Base-by-base conservation (phyloP, 2,888 invertebrate genomes). In the Chrysolina americana region DNA sequence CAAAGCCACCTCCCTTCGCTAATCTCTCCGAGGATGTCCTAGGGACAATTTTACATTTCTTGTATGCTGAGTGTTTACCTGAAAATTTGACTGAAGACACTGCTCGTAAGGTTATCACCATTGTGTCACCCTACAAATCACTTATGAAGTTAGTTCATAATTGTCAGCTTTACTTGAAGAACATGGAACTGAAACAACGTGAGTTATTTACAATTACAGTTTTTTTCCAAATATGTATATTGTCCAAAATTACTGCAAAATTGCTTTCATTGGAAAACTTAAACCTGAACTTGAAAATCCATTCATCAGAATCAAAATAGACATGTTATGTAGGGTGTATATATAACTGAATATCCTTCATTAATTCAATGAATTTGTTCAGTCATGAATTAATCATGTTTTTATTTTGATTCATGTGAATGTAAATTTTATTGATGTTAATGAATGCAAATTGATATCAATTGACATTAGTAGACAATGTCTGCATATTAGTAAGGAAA, bases 41-140 rank as follows among this genome's bases (percentile, higher is more conserved):
- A 53, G 89, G 89, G 65, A 90, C 91, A 10, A 89, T 92, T 28
- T 85, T 93, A 23, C 91, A 93, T 85, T 93, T 90, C 87, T 86
- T 93, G 41, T 93, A 93, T 82, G 89, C 92, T 0, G 92, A 93
- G 84, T 91, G 92, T 80, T 86, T 93, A 81, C 91, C 93, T 44
- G 86, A 89, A 21, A 90, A 90, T 71, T 85, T 93, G 80, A 89
- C 90, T 15, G 92, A 92, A 83, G 89, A 89, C 36, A 90, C 91
- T 9, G 92, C 92, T 28, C 88, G 89, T 71, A 89, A 90, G 79
- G 90, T 92, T 74, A 89, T 92, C 23, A 86, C 87, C 74, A 87
- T 88, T 56, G 87, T 90, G 21, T 89, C 90, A 62, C 89, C 89
- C 13, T 90, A 92, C 81, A 89, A 90, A 2, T 91, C 91, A 68